phyloP scores from a whole-genome alignment of 1,140 invertebrate species.

The Megathymus violae region DNA sequence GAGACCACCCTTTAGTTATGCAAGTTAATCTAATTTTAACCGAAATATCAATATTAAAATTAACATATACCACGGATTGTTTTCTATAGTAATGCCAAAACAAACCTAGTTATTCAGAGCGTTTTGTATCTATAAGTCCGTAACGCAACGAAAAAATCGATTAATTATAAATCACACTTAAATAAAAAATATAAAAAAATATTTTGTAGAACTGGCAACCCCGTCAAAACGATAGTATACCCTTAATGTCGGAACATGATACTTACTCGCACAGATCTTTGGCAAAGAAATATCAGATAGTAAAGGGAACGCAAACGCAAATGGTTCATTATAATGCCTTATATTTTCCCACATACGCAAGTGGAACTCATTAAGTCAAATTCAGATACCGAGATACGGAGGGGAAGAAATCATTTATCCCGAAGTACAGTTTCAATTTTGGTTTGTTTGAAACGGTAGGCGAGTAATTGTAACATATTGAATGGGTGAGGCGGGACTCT shows the following conservation, averaged over 20 bases:
- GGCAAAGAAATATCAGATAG: conserved; percentile 25
- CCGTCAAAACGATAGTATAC: no score
- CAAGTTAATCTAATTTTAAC: no score
- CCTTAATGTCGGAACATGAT: conserved; percentile 22
- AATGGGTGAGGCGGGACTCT: conserved; percentile 46
- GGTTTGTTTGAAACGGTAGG: conserved; percentile 28
- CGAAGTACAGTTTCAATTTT: conserved; percentile 34
- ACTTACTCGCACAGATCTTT: conserved; percentile 3
- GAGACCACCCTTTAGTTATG: no score
- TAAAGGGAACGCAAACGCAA: conserved; percentile 21
- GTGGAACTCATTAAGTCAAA: conserved; percentile 29
- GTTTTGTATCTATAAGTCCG: no score
- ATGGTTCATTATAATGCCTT: conserved; percentile 26
- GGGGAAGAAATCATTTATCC: conserved; percentile 37
- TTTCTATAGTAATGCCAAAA: no score
- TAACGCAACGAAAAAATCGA: no score
- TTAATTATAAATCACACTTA: no score
- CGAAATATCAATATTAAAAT: no score
- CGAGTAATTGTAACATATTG: conserved; percentile 70
- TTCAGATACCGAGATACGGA: conserved; percentile 20
- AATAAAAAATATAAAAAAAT: no score
- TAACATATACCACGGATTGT: no score
- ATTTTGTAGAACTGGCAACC: no score
- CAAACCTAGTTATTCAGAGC: no score
- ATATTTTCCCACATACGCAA: conserved; percentile 31